These are phyloP conservation scores for Huso huso DNA, from an alignment of 2,797 vertebrate genomes.

Conservation along the genomic window DNA sequence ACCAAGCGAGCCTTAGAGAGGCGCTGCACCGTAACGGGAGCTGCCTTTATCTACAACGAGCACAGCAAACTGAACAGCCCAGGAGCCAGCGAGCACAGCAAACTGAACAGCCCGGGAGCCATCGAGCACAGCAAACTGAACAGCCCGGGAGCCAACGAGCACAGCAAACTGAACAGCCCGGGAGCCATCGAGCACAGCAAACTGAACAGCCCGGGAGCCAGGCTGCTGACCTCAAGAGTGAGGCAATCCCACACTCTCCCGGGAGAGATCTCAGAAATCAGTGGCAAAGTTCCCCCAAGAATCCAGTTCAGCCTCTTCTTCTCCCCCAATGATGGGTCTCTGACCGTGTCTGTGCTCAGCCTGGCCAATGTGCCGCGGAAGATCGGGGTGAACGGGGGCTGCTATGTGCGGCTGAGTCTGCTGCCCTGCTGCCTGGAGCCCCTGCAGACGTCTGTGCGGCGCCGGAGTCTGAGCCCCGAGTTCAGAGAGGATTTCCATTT, in stretches of 20 bases:
- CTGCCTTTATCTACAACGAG: constrained; percentile 29
- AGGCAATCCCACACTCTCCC: constrained; percentile 18
- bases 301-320: constrained; percentile 61
- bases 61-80: too few relatives aligned
- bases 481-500: constrained; percentile 53
- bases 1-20: constrained; percentile 42
- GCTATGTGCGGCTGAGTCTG: constrained; percentile 54
- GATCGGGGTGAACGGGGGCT: constrained; percentile 34
- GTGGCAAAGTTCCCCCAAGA: constrained; percentile 41
- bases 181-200: constrained; percentile 32
- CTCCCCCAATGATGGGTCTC: constrained; percentile 42
- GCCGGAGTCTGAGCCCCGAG: constrained; percentile 53
- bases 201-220: constrained; percentile 24
- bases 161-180: too few relatives aligned
- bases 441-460: constrained; percentile 39
- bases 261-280: constrained; percentile 33
- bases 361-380: constrained; percentile 49
- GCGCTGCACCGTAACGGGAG: constrained; percentile 51
- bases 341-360: constrained; percentile 54
- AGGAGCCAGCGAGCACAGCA: too few relatives aligned
- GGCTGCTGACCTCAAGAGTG: constrained; percentile 11
- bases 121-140: too few relatives aligned
- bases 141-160: too few relatives aligned
- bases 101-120: too few relatives aligned
- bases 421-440: constrained; percentile 52